phyloP scores from a whole-genome alignment of 2,797 vertebrate genomes.

The Synanceia verrucosa region DNA sequence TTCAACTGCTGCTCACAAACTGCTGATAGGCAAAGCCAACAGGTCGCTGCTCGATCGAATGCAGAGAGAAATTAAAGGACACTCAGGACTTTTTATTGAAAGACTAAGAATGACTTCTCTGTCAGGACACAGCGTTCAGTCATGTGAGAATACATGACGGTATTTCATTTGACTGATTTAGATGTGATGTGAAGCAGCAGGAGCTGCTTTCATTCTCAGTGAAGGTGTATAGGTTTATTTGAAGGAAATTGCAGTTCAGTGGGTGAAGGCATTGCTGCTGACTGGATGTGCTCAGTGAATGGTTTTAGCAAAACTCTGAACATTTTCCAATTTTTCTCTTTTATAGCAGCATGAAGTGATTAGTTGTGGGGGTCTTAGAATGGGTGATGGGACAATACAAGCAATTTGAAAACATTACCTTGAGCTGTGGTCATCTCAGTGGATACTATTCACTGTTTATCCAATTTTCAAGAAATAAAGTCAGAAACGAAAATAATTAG shows the following conservation, averaged over 20 bases:
- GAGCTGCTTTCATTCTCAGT: neutral
- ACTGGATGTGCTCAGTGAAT: neutral
- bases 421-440: neutral
- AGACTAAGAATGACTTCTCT: neutral
- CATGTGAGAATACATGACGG: neutral
- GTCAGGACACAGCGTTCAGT: neutral
- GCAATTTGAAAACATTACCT: neutral
- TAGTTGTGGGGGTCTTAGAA: neutral
- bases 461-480: neutral
- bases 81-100: neutral
- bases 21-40: slow-evolving; percentile 25
- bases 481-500: neutral
- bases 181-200: neutral
- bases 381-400: neutral
- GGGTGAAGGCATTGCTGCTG: neutral
- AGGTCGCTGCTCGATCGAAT: slow-evolving; percentile 13
- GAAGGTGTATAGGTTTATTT: neutral
- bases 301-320: neutral
- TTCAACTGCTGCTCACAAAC: slow-evolving; percentile 25
- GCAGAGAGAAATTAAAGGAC: neutral
- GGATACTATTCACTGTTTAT: neutral
- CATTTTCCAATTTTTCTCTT: neutral
- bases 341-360: neutral
- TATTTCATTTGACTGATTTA: neutral
- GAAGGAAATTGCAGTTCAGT: neutral